A percentile compares a stretch with the other conserved stretches of the same genome.
These are phyloP conservation scores for Mayetiola destructor DNA, from an alignment of 2,888 invertebrate genomes.

Conservation along the genomic window DNA sequence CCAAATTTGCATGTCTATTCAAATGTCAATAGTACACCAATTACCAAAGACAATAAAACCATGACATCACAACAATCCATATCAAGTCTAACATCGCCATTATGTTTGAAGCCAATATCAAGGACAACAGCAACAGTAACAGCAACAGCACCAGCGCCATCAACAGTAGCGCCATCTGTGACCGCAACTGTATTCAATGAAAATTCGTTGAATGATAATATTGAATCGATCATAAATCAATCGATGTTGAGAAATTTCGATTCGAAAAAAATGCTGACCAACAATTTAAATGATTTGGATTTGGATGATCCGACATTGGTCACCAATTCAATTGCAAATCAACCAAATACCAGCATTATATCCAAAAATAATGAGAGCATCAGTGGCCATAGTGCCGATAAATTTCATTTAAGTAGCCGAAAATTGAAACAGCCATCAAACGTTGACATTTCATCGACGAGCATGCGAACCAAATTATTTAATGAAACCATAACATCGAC, in stretches of 20 bases:
- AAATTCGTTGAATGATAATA: background rate
- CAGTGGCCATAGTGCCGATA: background rate
- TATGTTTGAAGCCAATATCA: too few species aligned
- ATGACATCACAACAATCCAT: conserved; percentile 21
- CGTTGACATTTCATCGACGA: background rate
- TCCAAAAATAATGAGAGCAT: background rate
- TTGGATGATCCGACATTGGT: conserved; percentile 32
- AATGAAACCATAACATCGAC: background rate
- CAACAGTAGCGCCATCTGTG: conserved; percentile 15
- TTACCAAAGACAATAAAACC: conserved; percentile 25
- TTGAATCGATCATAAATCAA: conserved; percentile 1
- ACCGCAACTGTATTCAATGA: conserved; percentile 19
- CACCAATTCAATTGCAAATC: conserved; percentile 27
- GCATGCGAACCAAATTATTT: background rate
- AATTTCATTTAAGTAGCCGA: background rate
- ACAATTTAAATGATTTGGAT: conserved; percentile 29
- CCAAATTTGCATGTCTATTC: conserved; percentile 33
- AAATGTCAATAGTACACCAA: conserved; percentile 20
- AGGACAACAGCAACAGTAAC: conserved; percentile 4
- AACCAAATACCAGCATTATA: conserved; percentile 1
- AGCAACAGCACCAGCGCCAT: background rate
- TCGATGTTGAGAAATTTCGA: background rate
- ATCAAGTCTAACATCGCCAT: conserved; percentile 14
- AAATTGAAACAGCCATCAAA: conserved; percentile 6
- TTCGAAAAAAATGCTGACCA: conserved; percentile 31